Percentiles rank a stretch among this genome's conserved stretches.
phyloP scores from a whole-genome alignment of 1,140 invertebrate genomes.

The Mercenaria mercenaria region DNA sequence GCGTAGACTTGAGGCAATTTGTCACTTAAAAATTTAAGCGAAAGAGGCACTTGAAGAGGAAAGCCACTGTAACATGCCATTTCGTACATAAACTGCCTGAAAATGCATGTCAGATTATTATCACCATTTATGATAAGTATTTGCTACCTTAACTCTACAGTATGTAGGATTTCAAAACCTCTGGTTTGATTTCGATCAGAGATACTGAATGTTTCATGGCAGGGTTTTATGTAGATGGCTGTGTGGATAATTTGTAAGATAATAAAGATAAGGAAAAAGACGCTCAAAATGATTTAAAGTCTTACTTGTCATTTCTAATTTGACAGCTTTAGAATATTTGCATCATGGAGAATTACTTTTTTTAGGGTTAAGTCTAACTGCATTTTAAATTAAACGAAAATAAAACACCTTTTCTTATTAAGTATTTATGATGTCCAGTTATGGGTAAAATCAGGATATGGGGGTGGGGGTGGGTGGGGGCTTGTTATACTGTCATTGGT shows the following conservation, averaged over 20 bases:
- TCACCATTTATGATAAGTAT: constrained; percentile 17
- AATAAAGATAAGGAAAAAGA: not conserved
- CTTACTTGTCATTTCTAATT: constrained; percentile 18
- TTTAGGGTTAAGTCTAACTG: no score
- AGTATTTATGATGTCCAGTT: no score
- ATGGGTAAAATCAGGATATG: no score
- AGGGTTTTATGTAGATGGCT: constrained; percentile 2
- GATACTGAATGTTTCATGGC: not conserved
- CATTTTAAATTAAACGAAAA: no score
- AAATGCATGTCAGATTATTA: constrained; percentile 15
- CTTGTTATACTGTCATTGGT: no score
- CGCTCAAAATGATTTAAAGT: not conserved
- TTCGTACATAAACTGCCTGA: not conserved
- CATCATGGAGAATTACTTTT: not conserved
- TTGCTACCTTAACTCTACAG: not conserved
- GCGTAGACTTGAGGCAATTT: not conserved
- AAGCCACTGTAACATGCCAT: not conserved
- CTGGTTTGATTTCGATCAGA: not conserved
- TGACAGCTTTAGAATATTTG: not conserved
- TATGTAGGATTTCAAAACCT: constrained; percentile 7
- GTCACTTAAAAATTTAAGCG: constrained; percentile 14
- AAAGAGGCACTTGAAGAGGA: not conserved
- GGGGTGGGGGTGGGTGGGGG: no score
- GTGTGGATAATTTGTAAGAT: constrained; percentile 14
- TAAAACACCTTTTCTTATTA: no score